Base-by-base conservation (phyloP, 2,113 vertebrate genomes). In the Rhinoptilus africanus region DNA sequence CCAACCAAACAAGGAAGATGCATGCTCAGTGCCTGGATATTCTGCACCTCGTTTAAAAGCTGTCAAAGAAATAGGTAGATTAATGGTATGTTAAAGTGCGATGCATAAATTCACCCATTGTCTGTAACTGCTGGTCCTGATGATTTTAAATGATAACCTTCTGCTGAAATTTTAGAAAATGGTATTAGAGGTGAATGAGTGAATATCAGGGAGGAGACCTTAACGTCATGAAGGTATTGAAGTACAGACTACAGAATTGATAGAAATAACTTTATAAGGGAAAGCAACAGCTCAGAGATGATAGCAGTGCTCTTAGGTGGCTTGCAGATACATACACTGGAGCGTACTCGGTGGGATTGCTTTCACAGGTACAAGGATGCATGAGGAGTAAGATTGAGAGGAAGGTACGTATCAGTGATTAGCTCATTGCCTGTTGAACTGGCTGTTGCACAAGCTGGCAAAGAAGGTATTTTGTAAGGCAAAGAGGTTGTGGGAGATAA, bases 341-440 rank as follows among this genome's bases (percentile, higher is more conserved):
- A 56, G 41, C 8, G 30, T 28, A 20, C 60, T 82, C 27, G 19
- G 8, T 56, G 18, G 68, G 28, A 32, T 22, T 87, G 26, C n/a
- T 87, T 83, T 63, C 7, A 7, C 16, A 56, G 27, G 22, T 84
- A 22, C 1, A 23, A 28, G 60, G 35, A 7, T 54, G 15, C 9
- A 4, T 10, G 19, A 47, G 57, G 37, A 54, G 20, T 48, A 32
- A 45, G n/a, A 48, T 21, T 63, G 35, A 63, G 34, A 66, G 47
- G 32, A 81, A 27, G 43, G 17, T 41, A 28, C 1, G 0, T 47
- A 3, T 43, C 2, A 2, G 30, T 71, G 57, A 22, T 1, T 35
- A 19, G 11, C 35, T 71, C 19, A 5, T 10, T 26, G 22, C 10
- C 13, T 8, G 2, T n/a, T n/a, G 60, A 77, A 9, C 20, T 81